phyloP scores from a whole-genome alignment of 2,888 invertebrate genomes.

The Caenorhabditis sinica region DNA sequence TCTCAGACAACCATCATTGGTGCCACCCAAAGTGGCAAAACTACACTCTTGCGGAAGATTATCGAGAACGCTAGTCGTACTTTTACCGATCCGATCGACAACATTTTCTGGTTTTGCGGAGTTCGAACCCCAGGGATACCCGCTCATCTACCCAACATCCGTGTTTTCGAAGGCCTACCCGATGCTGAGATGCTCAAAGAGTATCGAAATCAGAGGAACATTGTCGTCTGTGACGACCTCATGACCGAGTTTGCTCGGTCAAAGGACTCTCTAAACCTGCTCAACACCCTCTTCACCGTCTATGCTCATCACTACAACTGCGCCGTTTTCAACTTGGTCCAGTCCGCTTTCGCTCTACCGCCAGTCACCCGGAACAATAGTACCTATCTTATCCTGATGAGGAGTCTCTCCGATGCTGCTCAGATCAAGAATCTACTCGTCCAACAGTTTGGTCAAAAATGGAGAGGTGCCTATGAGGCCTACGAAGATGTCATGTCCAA shows the following conservation, averaged over 20 bases:
- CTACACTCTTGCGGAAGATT: slow-evolving; percentile 27
- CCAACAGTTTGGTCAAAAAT: slow-evolving; percentile 24
- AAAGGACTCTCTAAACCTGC: not conserved
- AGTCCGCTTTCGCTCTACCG: not conserved
- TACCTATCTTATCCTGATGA: too few relatives aligned
- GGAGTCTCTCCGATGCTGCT: slow-evolving; percentile 21
- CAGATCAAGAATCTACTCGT: slow-evolving; percentile 24
- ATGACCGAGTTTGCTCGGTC: slow-evolving; percentile 16
- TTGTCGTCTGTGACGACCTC: slow-evolving; percentile 29
- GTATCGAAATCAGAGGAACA: slow-evolving; percentile 9
- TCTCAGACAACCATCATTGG: slow-evolving; percentile 30
- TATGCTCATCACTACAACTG: slow-evolving; percentile 35
- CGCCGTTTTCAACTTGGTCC: not conserved
- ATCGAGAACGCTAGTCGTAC: slow-evolving; percentile 5
- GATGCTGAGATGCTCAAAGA: slow-evolving; percentile 32
- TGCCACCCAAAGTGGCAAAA: slow-evolving; percentile 22
- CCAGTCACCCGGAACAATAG: not conserved
- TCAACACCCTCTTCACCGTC: slow-evolving; percentile 23
- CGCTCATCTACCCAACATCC: not conserved
- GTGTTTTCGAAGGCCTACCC: slow-evolving; percentile 27
- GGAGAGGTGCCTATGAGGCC: slow-evolving; percentile 19
- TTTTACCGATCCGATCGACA: slow-evolving; percentile 19
- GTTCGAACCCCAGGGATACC: slow-evolving; percentile 21
- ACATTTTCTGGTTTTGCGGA: slow-evolving; percentile 45
- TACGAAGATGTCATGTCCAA: slow-evolving; percentile 20